These are phyloP conservation scores for mouse (Mus musculus) DNA, from an alignment of 2,113 vertebrate species.

Conservation along the genomic window GRCm39 chr2:60625001-60625500, in stretches of 20 bases:
- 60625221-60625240: background rate
- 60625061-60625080: background rate
- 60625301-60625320: background rate
- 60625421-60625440: constrained; percentile 36
- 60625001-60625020: background rate
- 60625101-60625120: background rate
- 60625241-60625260: background rate
- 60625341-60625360: background rate
- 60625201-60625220: background rate
- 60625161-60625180: background rate
- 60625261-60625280: background rate
- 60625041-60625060: constrained; percentile 1
- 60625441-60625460: background rate
- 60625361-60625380: background rate
- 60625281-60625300: background rate
- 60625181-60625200: constrained; percentile 41
- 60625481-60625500: background rate
- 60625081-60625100: background rate
- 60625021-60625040: constrained; percentile 25
- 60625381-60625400: background rate
- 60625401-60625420: background rate
- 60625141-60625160: background rate
- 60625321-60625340: background rate
- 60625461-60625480: background rate
- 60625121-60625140: constrained; percentile 11